phyloP scores from a whole-genome alignment of 2,113 vertebrate genomes.

The Nansenia antarctica region DNA sequence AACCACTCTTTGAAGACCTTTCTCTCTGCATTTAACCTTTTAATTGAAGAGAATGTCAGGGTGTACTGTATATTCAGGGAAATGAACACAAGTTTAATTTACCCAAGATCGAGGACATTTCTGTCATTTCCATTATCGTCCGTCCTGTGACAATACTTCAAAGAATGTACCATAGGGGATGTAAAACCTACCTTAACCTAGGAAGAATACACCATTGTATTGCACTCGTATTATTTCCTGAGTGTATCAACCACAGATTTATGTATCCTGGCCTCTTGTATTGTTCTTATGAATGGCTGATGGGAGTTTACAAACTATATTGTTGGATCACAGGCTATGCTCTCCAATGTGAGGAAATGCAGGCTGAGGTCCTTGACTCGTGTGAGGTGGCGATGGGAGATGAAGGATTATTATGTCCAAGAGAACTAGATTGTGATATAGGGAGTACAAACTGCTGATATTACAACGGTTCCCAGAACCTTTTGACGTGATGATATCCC shows the following conservation, averaged over 20 bases:
- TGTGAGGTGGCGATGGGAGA: conserved; percentile 51
- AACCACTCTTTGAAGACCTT: neutral
- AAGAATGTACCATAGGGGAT: neutral
- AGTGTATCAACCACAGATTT: conserved; percentile 71
- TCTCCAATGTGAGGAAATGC: conserved; percentile 54
- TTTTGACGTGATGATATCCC: neutral
- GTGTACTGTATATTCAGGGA: neutral
- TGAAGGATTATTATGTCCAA: conserved; percentile 27
- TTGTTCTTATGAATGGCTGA: conserved; percentile 62
- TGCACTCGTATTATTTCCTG: conserved; percentile 75
- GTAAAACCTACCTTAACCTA: conserved; percentile 53
- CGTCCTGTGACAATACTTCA: conserved; percentile 20
- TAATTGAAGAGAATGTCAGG: too few relatives aligned
- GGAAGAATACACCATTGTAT: conserved; percentile 74
- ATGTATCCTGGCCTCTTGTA: conserved; percentile 67
- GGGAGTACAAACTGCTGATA: neutral
- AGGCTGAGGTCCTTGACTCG: conserved; percentile 53
- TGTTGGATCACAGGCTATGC: conserved; percentile 45
- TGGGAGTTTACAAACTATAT: conserved; percentile 35
- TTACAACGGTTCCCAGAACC: neutral
- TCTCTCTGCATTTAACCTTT: neutral
- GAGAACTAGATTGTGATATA: conserved; percentile 7
- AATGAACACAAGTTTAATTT: conserved; percentile 1
- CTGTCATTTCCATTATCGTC: conserved; percentile 16
- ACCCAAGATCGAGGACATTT: conserved; percentile 12